A percentile compares a stretch with the other conserved stretches of the same genome.
Conservation (phyloP, 2,888 invertebrate genomes). For the Callosobruchus maculatus region DNA sequence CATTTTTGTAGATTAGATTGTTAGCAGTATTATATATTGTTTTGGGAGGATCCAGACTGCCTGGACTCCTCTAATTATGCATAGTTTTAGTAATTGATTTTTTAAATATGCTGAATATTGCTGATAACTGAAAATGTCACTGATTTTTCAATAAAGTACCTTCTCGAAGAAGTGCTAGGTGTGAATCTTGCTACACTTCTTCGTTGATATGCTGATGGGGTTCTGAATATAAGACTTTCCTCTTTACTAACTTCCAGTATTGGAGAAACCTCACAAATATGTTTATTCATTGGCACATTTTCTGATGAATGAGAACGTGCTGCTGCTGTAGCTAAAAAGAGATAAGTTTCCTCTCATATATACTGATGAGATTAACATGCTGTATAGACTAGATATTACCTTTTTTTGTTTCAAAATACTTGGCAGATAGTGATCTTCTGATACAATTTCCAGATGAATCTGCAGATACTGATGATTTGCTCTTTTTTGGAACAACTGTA, state of each 20-base stretch:
- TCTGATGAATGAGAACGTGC: not conserved
- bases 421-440: conserved; percentile 25
- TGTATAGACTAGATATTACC: not conserved
- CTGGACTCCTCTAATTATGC: too few species aligned
- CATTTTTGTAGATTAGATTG: too few species aligned
- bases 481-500: conserved; percentile 1
- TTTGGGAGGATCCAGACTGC: too few species aligned
- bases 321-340: not conserved
- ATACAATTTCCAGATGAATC: conserved; percentile 3
- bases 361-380: too few species aligned
- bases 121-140: too few species aligned
- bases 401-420: conserved; percentile 19
- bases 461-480: too few species aligned
- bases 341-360: too few species aligned
- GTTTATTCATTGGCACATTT: not conserved
- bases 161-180: conserved; percentile 12
- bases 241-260: conserved; percentile 17
- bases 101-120: too few species aligned
- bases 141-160: not conserved
- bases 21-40: too few species aligned
- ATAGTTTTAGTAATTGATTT: too few species aligned
- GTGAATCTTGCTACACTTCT: conserved; percentile 17
- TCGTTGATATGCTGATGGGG: conserved; percentile 27
- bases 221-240: conserved; percentile 21
- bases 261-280: conserved; percentile 11